These are phyloP conservation scores for Etheostoma nigrum DNA, from an alignment of 2,797 vertebrate species.

Conservation along the genomic window DNA sequence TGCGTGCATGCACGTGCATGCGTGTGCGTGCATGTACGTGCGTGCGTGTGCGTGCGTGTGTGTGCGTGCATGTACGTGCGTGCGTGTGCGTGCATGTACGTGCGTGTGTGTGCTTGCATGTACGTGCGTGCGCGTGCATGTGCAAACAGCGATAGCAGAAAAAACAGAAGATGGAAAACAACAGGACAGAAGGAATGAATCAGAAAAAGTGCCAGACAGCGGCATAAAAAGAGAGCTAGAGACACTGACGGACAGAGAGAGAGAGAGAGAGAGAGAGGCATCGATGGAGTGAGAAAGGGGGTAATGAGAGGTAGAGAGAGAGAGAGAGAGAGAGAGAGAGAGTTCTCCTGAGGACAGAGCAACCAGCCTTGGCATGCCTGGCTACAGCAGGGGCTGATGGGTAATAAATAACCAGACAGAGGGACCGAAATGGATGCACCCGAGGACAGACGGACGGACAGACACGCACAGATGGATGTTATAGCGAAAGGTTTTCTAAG, in stretches of 20 bases:
- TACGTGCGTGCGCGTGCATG: conserved; percentile 9
- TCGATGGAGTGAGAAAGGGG: conserved; percentile 14
- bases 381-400: conserved; percentile 50
- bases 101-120: no score
- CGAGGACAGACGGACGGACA: background rate
- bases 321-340: conserved; percentile 21
- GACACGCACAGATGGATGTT: background rate
- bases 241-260: background rate
- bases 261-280: conserved; percentile 4
- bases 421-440: conserved; percentile 4
- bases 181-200: conserved; percentile 40
- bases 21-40: conserved; percentile 21
- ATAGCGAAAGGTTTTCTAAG: background rate
- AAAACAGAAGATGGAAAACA: conserved; percentile 37
- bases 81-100: conserved; percentile 21
- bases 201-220: conserved; percentile 42
- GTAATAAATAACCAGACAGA: conserved; percentile 59
- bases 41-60: conserved; percentile 14
- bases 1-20: background rate
- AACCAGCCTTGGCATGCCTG: conserved; percentile 46
- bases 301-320: conserved; percentile 3
- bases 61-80: background rate
- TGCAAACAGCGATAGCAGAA: background rate
- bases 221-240: conserved; percentile 11
- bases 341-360: conserved; percentile 60